Base-by-base conservation (phyloP, 1,140 invertebrate species). In the Caenorhabditis inopinata region DNA sequence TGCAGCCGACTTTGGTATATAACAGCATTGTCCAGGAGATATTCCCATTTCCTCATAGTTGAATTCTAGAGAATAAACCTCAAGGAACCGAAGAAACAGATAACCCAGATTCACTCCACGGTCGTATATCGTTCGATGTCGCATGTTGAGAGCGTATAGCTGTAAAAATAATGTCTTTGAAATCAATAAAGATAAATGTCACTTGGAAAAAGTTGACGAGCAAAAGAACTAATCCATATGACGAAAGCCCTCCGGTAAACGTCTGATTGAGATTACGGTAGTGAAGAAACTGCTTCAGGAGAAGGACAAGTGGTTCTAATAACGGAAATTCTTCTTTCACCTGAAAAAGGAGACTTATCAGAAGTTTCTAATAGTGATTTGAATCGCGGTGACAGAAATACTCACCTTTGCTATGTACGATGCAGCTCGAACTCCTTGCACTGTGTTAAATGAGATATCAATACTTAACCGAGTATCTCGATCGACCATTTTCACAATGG, bases 161-260 rank as follows among this genome's bases (percentile, higher is more conserved):
- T 81, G 74, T 9, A 76, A 81, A 9, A 1, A 7, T 3, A 27
- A 16, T 21, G n/a, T 18, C 25, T 58, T 21, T 38, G 27, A 38
- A 38, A 38, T 45, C 23, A 47, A 32, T 48, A n/a, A 35, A 78
- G 6, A 14, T 53, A 53, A 83, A 23, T 58, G 58, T 74, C 89
- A 94, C 93, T 92, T 97, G 95, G 80, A 98, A 91, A 90, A 98
- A 99, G 91, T 95, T 96, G 89, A 99, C 95, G 86, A 94, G 95
- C 93, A 99, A 96, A 76, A 99, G 92, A 89, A 98, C 97, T 83
- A 99, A 92, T 89, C 95, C 96, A 90, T 99, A 99, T 46, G 96
- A 98, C 83, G 95, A 96, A 86, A 99, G 97, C 88, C 97, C 97
- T 84, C 97, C 96, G 73, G 95, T 97, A 90, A 97, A 99, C 58